Base-by-base conservation (phyloP, 2,797 vertebrate species). In the Poeciliopsis turneri region DNA sequence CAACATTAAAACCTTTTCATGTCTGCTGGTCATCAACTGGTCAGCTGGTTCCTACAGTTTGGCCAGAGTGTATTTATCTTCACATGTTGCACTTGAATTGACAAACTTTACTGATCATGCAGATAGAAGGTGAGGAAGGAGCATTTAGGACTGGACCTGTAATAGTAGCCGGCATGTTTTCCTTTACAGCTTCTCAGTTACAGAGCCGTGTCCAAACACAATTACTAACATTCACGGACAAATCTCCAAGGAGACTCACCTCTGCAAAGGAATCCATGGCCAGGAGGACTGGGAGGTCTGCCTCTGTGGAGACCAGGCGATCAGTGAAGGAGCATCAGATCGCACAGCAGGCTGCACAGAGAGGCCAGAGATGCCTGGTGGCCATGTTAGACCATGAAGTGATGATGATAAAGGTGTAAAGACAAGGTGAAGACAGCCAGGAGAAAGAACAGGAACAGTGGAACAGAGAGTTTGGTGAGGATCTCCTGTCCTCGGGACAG, bases 241-340 rank as follows among this genome's bases (percentile, higher is more conserved):
- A 33, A 66, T 66, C 33, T 69, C 74, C 25, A 9, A 57, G 15
- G 64, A 0, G 84, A 83, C 92, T 92, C 94, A 96, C 95, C 94
- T 95, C 94, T 15, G 84, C 75, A 16, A 87, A 79, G 77, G 87
- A 84, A 75, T 96, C 95, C 95, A 95, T 95, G 85, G 33, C 81
- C 61, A 55, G 49, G 74, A 83, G 75, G n/a, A 81, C 80, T 0
- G 16, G 30, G 47, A 72, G 28, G 30, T 75, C 80, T 28, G 47
- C 86, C 69, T 86, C 75, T 53, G 61, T 45, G 47, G 69, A 73
- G 75, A 45, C 82, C 51, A 76, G 39, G 20, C 1, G 6, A 70
- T 25, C 0, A 16, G 51, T 0, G 3, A 74, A 53, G 25, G 75
- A 69, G 36, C 78, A 78, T 74, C 41, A 82, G 28, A 72, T 46